phyloP scores from a whole-genome alignment of 2,888 invertebrate genomes.

The Agriotes lineatus region DNA sequence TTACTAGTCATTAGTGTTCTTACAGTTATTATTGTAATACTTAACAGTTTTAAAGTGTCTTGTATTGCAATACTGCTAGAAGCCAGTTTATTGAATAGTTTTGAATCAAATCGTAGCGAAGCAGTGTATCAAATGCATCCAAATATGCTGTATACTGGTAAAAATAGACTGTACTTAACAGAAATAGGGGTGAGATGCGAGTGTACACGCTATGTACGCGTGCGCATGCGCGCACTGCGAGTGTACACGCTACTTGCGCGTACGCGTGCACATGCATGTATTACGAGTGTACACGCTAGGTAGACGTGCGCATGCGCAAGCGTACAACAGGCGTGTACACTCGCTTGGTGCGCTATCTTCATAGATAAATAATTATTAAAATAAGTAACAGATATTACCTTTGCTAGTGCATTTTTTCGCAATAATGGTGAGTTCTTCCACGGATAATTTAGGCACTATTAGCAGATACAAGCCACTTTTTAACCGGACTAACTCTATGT shows the following conservation, averaged over 20 bases:
- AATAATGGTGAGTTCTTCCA: neutral
- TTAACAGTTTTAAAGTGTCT: conserved; percentile 3
- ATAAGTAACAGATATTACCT: neutral
- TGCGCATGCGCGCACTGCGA: too few relatives aligned
- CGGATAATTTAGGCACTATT: neutral
- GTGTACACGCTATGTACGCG: neutral
- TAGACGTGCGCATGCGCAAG: too few relatives aligned
- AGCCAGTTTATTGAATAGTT: neutral
- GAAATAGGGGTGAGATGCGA: conserved; percentile 1
- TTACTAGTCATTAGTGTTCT: conserved; percentile 21
- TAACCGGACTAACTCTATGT: too few relatives aligned
- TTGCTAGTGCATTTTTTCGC: neutral
- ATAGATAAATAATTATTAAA: conserved; percentile 9
- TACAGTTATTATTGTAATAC: conserved; percentile 29
- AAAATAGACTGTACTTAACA: conserved; percentile 18
- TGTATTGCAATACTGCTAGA: conserved; percentile 23
- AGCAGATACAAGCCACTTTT: neutral
- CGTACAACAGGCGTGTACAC: neutral
- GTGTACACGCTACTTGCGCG: too few relatives aligned
- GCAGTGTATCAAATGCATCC: conserved; percentile 19
- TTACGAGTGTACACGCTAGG: too few relatives aligned
- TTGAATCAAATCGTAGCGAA: conserved; percentile 1
- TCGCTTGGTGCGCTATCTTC: neutral
- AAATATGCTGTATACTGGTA: conserved; percentile 12
- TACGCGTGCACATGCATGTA: too few relatives aligned